These are phyloP conservation scores for Chymomyza fuscimana DNA, from an alignment of 2,888 invertebrate species.

Conservation along the genomic window DNA sequence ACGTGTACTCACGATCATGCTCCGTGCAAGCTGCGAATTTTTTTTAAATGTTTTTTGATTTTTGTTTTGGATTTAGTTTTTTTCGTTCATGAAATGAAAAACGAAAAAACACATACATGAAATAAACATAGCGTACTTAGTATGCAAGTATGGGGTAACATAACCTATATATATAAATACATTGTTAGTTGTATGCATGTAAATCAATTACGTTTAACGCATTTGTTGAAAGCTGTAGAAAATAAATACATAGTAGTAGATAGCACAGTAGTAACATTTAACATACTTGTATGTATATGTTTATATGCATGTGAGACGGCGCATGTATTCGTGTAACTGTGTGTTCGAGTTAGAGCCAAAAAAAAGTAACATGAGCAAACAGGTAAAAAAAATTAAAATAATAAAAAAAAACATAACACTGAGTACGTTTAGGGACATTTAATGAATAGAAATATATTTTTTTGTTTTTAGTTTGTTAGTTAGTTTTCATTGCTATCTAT, in stretches of 20 bases:
- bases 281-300: not conserved
- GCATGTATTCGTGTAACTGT: conserved; percentile 13
- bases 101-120: conserved; percentile 64
- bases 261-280: not conserved
- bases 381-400: conserved; percentile 28
- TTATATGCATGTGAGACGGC: conserved; percentile 21
- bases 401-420: conserved; percentile 57
- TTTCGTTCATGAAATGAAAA: conserved; percentile 62
- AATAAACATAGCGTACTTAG: conserved; percentile 50
- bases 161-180: not conserved
- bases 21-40: conserved; percentile 89
- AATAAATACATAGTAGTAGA: conserved; percentile 12
- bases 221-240: no score
- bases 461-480: not conserved
- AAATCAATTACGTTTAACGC: not conserved
- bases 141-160: conserved; percentile 8
- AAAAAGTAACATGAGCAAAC: conserved; percentile 50
- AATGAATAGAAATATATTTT: conserved; percentile 41
- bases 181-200: not conserved
- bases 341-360: conserved; percentile 16
- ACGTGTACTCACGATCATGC: conserved; percentile 92
- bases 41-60: conserved; percentile 41
- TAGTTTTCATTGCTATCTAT: not conserved
- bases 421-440: conserved; percentile 64
- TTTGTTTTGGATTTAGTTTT: conserved; percentile 41